Base-by-base conservation (phyloP, 1,140 invertebrate species). In the Zaprionus tsacasi region DNA sequence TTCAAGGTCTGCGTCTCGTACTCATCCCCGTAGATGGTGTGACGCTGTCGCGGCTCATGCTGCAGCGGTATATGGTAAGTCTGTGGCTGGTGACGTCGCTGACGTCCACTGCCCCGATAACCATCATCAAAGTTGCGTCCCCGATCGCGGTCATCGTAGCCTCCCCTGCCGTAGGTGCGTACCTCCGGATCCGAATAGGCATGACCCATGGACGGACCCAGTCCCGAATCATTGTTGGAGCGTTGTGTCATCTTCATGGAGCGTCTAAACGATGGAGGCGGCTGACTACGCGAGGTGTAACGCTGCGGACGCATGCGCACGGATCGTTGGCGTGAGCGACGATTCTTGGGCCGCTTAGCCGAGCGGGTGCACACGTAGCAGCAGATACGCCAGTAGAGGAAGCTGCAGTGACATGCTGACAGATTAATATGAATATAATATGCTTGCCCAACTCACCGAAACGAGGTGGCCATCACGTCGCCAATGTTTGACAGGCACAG, bases 401-500 rank as follows among this genome's bases (percentile, higher is more conserved):
- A 98, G 70, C 97, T 96, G 69, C 4, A 52, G n/a, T 10, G 64
- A 57, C 38, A 61, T 52, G 15, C 33, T 36, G 38, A 15, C 10
- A 10, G 3, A 35, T 43, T 45, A 45, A 45, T 43, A n/a, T 43
- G 6, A 43, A 43, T 35, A 11, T 38, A 21, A 33, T 15, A 69
- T 35, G 11, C 8, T 5, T 12, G 60, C n/a, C 21, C 30, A 70
- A 81, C 76, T 90, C 92, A 95, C 95, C 96, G 95, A 93, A 99
- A 99, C 36, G 97, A 97, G 59, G 98, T 96, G 7, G 98, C 98
- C 96, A 99, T 97, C 60, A 98, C 96, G 92, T 98, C 97, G n/a
- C 98, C 98, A 71, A 99, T 98, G 91, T 98, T 98, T 43, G 98
- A 98, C 35, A 99, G 94, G 81, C 98, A 98, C 4, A 99, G 94